Evolutionary conservation across 2,113 vertebrate genomes (phyloP).

Genomic region (Quiscalus mexicanus): DNA sequence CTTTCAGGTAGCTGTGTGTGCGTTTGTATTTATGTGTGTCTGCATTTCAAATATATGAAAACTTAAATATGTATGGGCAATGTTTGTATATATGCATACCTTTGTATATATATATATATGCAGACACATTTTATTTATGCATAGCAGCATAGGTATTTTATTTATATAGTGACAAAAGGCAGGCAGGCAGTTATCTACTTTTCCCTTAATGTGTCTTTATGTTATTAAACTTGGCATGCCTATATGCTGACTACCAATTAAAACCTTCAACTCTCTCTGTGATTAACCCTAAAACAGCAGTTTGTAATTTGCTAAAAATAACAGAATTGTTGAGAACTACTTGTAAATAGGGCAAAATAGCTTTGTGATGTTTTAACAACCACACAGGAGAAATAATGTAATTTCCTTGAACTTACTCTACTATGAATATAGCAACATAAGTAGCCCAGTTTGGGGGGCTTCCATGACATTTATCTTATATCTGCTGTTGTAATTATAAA

Average conservation of each 20-base stretch:
- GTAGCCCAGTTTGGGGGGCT: neutral
- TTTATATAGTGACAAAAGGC: neutral
- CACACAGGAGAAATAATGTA: neutral
- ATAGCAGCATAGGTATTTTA: neutral
- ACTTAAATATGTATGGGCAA: neutral
- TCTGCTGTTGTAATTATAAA: constrained; percentile 5
- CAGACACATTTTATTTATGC: neutral
- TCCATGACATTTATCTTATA: neutral
- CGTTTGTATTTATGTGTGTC: neutral
- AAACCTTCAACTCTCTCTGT: neutral
- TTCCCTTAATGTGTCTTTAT: neutral
- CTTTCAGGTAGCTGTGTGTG: constrained; percentile 39
- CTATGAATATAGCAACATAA: neutral
- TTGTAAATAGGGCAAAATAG: constrained; percentile 14
- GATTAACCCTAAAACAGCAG: constrained; percentile 69
- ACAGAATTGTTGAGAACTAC: neutral
- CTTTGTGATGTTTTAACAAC: constrained; percentile 1
- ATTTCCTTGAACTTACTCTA: constrained; percentile 59
- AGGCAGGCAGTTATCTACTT: neutral
- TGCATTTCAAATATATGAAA: neutral
- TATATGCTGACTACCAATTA: constrained; percentile 32
- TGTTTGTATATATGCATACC: neutral
- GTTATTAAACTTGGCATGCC: neutral
- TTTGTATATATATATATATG: neutral
- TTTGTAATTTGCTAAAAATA: constrained; percentile 3